Conservation (phyloP, 1,140 invertebrate genomes). For the Chrysoperla carnea region DNA sequence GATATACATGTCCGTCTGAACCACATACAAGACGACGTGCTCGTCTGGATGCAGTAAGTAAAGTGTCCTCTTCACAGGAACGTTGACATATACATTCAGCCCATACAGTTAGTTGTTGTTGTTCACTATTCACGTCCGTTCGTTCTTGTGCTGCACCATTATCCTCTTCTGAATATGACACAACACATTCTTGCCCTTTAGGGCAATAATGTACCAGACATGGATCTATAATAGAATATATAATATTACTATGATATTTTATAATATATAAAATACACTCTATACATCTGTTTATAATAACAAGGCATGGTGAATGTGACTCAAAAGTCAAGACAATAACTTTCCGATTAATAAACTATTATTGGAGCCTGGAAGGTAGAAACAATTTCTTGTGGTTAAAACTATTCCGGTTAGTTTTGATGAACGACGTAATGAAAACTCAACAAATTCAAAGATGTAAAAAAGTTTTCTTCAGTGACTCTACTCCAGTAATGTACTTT, state of each 20-base stretch:
- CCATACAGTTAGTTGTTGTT: neutral
- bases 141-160: neutral
- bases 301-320: neutral
- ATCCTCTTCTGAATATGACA: conserved; percentile 21
- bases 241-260: neutral
- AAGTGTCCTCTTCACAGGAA: conserved; percentile 21
- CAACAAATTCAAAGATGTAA: too few species aligned
- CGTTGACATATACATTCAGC: conserved; percentile 44
- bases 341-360: neutral
- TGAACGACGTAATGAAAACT: too few species aligned
- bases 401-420: too few species aligned
- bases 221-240: conserved; percentile 29
- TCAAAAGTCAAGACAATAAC: neutral
- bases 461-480: too few species aligned
- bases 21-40: conserved; percentile 47
- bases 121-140: too few species aligned
- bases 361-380: too few species aligned
- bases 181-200: conserved; percentile 46
- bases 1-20: conserved; percentile 52
- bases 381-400: too few species aligned
- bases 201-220: conserved; percentile 47
- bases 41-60: conserved; percentile 11
- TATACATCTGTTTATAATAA: neutral
- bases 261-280: neutral
- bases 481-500: too few species aligned